Conservation (phyloP, 2,797 vertebrate species). For the Lemur catta region DNA sequence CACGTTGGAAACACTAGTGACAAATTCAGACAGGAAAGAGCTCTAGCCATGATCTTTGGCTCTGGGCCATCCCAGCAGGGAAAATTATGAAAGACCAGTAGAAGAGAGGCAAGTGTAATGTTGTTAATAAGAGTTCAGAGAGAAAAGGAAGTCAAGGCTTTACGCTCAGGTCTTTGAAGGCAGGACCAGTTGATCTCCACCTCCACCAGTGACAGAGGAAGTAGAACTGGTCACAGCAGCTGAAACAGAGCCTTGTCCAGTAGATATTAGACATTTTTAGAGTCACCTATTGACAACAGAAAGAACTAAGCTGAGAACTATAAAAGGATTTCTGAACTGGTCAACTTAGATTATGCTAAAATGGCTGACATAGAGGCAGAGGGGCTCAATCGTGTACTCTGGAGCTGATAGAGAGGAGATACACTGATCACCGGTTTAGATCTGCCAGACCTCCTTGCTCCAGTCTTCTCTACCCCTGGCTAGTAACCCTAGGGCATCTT, state of each 20-base stretch:
- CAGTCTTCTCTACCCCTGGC: constrained; percentile 29
- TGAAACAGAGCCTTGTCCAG: not conserved
- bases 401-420: not conserved
- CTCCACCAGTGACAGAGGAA: not conserved
- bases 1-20: constrained; percentile 13
- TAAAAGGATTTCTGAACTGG: constrained; percentile 3
- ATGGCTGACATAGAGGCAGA: not conserved
- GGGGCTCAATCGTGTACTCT: not conserved
- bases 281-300: not conserved
- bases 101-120: constrained; percentile 16
- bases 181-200: not conserved
- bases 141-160: constrained; percentile 13
- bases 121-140: not conserved
- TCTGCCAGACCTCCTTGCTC: not conserved
- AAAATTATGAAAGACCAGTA: not conserved
- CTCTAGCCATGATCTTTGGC: constrained; percentile 18
- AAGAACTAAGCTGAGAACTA: constrained; percentile 42
- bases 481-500: constrained; percentile 61
- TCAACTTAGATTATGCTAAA: not conserved
- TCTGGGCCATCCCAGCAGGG: not conserved
- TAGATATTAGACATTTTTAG: not conserved
- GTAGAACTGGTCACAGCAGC: not conserved
- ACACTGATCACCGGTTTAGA: not conserved
- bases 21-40: not conserved
- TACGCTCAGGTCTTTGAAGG: not conserved